Evolutionary conservation across 2,113 vertebrate species (phyloP), one percentile per base, ranked within the genome.

Genomic region (Dasyornis broadbenti): DNA sequence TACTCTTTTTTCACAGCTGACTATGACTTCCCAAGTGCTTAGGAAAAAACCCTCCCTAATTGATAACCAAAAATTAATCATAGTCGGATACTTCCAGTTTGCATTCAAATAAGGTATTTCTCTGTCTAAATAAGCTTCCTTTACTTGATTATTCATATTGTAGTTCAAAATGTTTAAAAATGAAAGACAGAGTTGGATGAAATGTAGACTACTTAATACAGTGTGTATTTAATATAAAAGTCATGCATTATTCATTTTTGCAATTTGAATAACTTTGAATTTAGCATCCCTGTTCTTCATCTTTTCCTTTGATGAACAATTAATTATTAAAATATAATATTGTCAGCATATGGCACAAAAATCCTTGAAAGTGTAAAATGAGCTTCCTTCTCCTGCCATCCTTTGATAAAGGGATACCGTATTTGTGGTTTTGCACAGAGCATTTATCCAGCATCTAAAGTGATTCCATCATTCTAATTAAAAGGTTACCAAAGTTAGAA

Each of bases 141-240:
- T 94, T 95, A 94, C 91, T 97, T 97, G 97, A 97, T 98, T 97
- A 98, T 98, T 98, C 98, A 98, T 98, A 96, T 97, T 98, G 97
- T 97, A 97, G 42, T 97, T 98, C 96, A 97, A 86, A 98, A 98
- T 98, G 96, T 98, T 98, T 97, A 98, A 98, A 98, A 98, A 96
- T 97, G 97, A 98, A 98, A 98, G 97, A 97, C 96, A 96, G 97
- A 97, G 96, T 96, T 96, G 96, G 97, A 95, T 97, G 97, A 97
- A 98, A 98, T 97, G 97, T 98, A 97, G 97, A 97, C 97, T 98
- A 96, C 97, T 98, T 98, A 98, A 98, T 98, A 98, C 97, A 97
- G 97, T 98, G 98, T 98, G 98, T 98, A 97, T 98, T 98, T 98
- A 98, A 98, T 98, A 98, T 98, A 98, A 98, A 98, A 98, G 97